Evolutionary conservation across 2,888 invertebrate genomes (phyloP).

Genomic region (Hirtodrosophila trivittata): DNA sequence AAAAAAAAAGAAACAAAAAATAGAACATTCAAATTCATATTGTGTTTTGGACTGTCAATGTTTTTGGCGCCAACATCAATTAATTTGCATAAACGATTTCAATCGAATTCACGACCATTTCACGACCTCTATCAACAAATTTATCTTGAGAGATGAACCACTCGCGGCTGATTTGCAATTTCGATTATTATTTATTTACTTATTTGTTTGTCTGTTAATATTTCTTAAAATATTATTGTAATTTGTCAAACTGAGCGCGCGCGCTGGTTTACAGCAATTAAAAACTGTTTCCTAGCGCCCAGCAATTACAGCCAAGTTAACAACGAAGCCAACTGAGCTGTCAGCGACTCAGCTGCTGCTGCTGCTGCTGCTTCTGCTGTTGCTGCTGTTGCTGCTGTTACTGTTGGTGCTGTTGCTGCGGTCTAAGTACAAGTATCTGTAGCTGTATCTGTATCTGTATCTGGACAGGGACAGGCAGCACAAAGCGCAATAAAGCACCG

Average conservation of each 20-base stretch:
- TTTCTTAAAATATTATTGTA: slow-evolving; percentile 15
- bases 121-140: slow-evolving; percentile 53
- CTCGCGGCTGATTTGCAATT: slow-evolving; percentile 45
- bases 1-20: not conserved
- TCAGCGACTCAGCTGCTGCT: not conserved
- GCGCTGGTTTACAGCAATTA: slow-evolving; percentile 81
- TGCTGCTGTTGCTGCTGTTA: slow-evolving; percentile 12
- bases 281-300: slow-evolving; percentile 65
- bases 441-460: slow-evolving; percentile 1
- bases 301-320: slow-evolving; percentile 76
- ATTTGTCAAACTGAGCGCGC: slow-evolving; percentile 65
- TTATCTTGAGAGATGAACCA: slow-evolving; percentile 37
- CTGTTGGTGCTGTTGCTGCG: slow-evolving; percentile 12
- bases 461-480: slow-evolving; percentile 29
- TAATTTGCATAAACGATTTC: slow-evolving; percentile 41
- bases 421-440: not conserved
- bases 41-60: not conserved
- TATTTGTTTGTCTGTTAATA: slow-evolving; percentile 10
- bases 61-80: slow-evolving; percentile 49
- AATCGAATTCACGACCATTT: no score
- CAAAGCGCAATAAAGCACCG: slow-evolving; percentile 27
- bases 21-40: slow-evolving; percentile 15
- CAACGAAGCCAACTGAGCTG: slow-evolving; percentile 38
- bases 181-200: slow-evolving; percentile 5
- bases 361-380: slow-evolving; percentile 9